Conservation (phyloP, 2,888 invertebrate species). For the Neoascia interrupta region DNA sequence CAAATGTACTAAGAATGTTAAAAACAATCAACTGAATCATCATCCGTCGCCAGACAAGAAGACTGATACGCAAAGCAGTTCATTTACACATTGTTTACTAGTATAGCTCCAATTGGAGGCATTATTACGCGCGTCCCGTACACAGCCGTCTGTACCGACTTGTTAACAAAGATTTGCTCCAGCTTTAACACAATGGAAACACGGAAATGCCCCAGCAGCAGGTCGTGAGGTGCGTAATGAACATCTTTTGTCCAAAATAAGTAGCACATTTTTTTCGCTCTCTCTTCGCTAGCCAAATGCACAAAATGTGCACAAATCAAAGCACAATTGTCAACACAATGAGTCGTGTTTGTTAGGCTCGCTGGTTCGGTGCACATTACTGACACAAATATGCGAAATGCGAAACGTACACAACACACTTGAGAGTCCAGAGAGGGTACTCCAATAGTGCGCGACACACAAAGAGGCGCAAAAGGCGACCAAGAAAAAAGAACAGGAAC, state of each 20-base stretch:
- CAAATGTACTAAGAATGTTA: slow-evolving; percentile 20
- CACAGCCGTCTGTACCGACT: background rate
- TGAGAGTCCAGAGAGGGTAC: background rate
- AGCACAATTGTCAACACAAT: slow-evolving; percentile 43
- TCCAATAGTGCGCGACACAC: slow-evolving; percentile 44
- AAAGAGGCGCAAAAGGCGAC: slow-evolving; percentile 18
- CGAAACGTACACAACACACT: slow-evolving; percentile 50
- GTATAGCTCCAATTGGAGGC: background rate
- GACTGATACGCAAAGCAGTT: slow-evolving; percentile 6
- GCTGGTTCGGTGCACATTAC: slow-evolving; percentile 67
- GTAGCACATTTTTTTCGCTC: background rate
- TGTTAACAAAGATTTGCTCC: slow-evolving; percentile 12
- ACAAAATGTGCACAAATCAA: slow-evolving; percentile 37
- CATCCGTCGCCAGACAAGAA: background rate
- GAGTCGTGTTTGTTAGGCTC: background rate
- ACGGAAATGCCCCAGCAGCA: slow-evolving; percentile 61
- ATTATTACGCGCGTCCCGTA: background rate
- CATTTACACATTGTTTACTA: slow-evolving; percentile 32
- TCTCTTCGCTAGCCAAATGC: slow-evolving; percentile 12
- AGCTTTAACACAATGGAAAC: slow-evolving; percentile 4
- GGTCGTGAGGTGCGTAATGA: slow-evolving; percentile 36
- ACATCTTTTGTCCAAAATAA: slow-evolving; percentile 40
- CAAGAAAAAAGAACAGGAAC: slow-evolving; percentile 22
- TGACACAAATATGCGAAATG: slow-evolving; percentile 69
- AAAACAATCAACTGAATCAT: slow-evolving; percentile 31